Percentiles rank a stretch among this genome's conserved stretches.
Evolutionary conservation across 2,113 vertebrate genomes (phyloP).

Genomic region (Empidonax alnorum): DNA sequence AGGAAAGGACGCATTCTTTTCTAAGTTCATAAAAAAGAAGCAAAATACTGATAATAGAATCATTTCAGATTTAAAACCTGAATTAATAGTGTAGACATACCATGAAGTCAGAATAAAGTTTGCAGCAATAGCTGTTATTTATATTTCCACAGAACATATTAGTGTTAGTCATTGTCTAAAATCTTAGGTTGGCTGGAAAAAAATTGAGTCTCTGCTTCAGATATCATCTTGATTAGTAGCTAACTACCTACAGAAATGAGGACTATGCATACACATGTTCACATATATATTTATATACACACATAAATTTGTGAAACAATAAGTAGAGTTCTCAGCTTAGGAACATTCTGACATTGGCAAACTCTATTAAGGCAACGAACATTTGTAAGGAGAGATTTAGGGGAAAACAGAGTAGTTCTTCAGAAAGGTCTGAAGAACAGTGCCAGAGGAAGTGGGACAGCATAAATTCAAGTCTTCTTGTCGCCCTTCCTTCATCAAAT

Average conservation of each 20-base stretch:
- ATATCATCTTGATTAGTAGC: background rate
- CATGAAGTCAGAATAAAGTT: background rate
- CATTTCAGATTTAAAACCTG: conserved; percentile 18
- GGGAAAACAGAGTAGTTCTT: background rate
- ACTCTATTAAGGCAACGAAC: background rate
- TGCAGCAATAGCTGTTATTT: background rate
- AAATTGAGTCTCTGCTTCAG: background rate
- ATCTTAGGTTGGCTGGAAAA: background rate
- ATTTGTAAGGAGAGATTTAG: background rate
- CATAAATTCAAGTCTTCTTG: background rate
- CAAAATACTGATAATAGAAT: background rate
- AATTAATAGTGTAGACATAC: background rate
- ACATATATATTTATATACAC: no score
- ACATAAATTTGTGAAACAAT: background rate
- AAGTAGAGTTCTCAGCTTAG: background rate
- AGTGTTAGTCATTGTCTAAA: background rate
- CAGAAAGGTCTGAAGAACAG: background rate
- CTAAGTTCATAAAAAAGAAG: background rate
- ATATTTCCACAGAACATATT: background rate
- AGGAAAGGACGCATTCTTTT: background rate
- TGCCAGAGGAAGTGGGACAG: background rate
- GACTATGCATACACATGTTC: background rate
- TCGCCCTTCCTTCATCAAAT: background rate
- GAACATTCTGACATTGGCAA: background rate
- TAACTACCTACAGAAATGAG: background rate